Evolutionary conservation across 2,888 invertebrate species (phyloP).

Genomic region (Drosophila neotestacea): DNA sequence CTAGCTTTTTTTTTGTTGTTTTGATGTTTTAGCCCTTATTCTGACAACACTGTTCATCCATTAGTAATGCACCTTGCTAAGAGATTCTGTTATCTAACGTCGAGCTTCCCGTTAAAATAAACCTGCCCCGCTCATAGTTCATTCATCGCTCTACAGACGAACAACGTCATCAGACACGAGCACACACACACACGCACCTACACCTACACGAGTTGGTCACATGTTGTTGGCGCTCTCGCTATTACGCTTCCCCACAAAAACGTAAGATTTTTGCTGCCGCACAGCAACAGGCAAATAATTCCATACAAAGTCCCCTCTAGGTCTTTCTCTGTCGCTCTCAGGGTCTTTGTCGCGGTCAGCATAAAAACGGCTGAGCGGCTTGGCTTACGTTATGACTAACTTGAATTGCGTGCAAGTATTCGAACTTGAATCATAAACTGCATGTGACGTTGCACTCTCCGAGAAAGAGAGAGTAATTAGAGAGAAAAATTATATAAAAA

Average conservation of each 20-base stretch:
- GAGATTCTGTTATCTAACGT: slow-evolving; percentile 60
- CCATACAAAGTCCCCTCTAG: background rate
- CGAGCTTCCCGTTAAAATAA: slow-evolving; percentile 5
- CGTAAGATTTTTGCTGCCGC: slow-evolving; percentile 40
- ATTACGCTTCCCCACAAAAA: slow-evolving; percentile 3
- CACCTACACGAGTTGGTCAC: slow-evolving; percentile 52
- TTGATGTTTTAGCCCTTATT: too few relatives aligned
- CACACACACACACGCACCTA: slow-evolving; percentile 14
- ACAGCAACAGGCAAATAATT: slow-evolving; percentile 59
- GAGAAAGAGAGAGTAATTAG: slow-evolving; percentile 7
- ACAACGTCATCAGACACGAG: slow-evolving; percentile 66
- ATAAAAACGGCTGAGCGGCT: slow-evolving; percentile 28
- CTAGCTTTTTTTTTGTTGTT: too few relatives aligned
- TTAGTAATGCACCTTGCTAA: slow-evolving; percentile 38
- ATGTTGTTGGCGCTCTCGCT: slow-evolving; percentile 54
- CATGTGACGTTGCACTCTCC: slow-evolving; percentile 33
- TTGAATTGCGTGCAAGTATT: slow-evolving; percentile 67
- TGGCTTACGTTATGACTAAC: slow-evolving; percentile 51
- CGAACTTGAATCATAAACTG: slow-evolving; percentile 57
- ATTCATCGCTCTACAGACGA: slow-evolving; percentile 34
- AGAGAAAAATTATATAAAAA: slow-evolving; percentile 46
- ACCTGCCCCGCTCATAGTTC: slow-evolving; percentile 37
- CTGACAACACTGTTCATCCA: background rate
- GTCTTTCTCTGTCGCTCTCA: slow-evolving; percentile 8
- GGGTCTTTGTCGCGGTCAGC: slow-evolving; percentile 64